These are phyloP conservation scores for Tenualosa thibaudeaui DNA, from an alignment of 2,797 vertebrate species.

Conservation along the genomic window DNA sequence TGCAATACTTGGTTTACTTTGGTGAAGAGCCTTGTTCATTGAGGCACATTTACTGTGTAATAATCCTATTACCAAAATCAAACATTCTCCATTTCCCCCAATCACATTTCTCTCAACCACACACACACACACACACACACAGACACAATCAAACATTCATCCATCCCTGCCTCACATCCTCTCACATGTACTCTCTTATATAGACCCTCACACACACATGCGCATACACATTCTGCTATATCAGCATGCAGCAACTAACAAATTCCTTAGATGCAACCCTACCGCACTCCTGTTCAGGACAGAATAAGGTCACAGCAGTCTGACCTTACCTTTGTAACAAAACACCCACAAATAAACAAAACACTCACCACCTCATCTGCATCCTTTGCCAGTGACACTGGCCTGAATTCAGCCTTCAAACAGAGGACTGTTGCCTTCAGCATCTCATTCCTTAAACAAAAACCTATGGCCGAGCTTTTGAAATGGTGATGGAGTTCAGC, in stretches of 20 bases:
- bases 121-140: not conserved
- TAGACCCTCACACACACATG: not conserved
- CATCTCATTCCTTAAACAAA: not conserved
- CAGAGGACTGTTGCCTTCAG: not conserved
- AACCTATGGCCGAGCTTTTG: not conserved
- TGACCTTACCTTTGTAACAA: not conserved
- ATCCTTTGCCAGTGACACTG: not conserved
- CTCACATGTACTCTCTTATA: not conserved
- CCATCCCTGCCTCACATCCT: no score
- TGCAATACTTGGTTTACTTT: conserved; percentile 6
- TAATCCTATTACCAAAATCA: not conserved
- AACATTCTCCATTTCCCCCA: not conserved
- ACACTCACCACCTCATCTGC: not conserved
- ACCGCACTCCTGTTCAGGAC: not conserved
- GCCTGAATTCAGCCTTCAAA: not conserved
- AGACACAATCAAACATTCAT: not conserved
- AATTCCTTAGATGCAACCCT: not conserved
- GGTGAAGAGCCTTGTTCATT: not conserved
- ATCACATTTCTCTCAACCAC: not conserved
- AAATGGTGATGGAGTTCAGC: not conserved
- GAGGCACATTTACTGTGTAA: not conserved
- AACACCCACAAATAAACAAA: not conserved
- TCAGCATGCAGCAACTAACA: not conserved
- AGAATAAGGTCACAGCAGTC: not conserved
- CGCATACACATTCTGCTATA: not conserved